A percentile compares a stretch with the other conserved stretches of the same genome.
These are phyloP conservation scores for Lithophane socia DNA, from an alignment of 2,888 invertebrate species.

Conservation along the genomic window DNA sequence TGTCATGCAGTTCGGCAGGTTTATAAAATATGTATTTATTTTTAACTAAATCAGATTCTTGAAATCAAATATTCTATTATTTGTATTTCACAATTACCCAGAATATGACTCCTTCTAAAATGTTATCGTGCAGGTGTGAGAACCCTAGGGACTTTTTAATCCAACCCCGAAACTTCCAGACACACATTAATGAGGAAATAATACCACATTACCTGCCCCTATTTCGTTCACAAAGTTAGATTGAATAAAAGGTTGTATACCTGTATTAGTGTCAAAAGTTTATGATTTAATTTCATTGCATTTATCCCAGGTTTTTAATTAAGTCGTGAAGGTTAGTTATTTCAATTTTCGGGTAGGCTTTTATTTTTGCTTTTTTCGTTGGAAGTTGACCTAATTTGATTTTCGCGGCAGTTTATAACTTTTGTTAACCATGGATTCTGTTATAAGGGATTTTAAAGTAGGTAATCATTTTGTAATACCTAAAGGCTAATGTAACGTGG, in stretches of 20 bases:
- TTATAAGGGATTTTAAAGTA: not conserved
- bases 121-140: slow-evolving; percentile 81
- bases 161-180: slow-evolving; percentile 80
- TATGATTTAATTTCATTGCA: slow-evolving; percentile 84
- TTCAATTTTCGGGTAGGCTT: slow-evolving; percentile 33
- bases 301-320: slow-evolving; percentile 64
- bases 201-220: slow-evolving; percentile 84
- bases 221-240: slow-evolving; percentile 86
- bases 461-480: not conserved
- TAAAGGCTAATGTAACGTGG: not conserved
- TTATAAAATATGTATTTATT: no score
- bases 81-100: slow-evolving; percentile 46
- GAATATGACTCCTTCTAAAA: slow-evolving; percentile 47
- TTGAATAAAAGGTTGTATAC: slow-evolving; percentile 87
- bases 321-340: slow-evolving; percentile 47
- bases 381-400: slow-evolving; percentile 48
- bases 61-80: slow-evolving; percentile 20
- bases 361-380: slow-evolving; percentile 33
- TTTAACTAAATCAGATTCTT: not conserved
- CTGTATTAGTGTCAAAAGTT: slow-evolving; percentile 81
- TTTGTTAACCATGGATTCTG: slow-evolving; percentile 13
- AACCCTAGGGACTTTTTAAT: slow-evolving; percentile 87
- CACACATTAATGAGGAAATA: slow-evolving; percentile 88
- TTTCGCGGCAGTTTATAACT: slow-evolving; percentile 26
- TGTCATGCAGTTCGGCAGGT: no score